These are phyloP conservation scores for Xanthorhoe spadicearia DNA, from an alignment of 2,888 invertebrate species.

Conservation along the genomic window DNA sequence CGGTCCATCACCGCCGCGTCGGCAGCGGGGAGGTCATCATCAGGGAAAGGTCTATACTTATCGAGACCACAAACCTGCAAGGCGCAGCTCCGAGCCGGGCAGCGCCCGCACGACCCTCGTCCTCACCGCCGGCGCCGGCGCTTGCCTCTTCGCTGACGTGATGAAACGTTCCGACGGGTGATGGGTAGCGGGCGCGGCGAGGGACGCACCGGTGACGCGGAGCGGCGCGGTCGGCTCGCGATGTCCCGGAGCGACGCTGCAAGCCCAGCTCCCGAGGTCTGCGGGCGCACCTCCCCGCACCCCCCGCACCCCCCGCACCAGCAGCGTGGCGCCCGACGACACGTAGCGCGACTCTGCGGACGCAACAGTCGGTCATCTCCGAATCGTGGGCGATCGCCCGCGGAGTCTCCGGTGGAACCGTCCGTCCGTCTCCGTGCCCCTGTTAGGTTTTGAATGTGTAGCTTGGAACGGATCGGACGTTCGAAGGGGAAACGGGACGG, in stretches of 20 bases:
- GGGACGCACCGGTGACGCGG: conserved; percentile 81
- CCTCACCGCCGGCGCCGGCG: conserved; percentile 82
- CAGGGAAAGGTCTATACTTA: too few species aligned
- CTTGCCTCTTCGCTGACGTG: conserved; percentile 67
- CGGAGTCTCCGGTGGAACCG: background rate
- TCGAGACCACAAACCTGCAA: conserved; percentile 82
- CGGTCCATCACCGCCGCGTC: too few species aligned
- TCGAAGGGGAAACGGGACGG: too few species aligned
- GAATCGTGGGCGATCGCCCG: background rate
- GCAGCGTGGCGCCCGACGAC: conserved; percentile 62
- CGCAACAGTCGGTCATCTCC: background rate
- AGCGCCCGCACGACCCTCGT: conserved; percentile 80
- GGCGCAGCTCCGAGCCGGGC: conserved; percentile 87
- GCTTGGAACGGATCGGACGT: too few species aligned
- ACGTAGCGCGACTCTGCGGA: conserved; percentile 64
- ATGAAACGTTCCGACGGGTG: too few species aligned
- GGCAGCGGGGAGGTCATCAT: too few species aligned
- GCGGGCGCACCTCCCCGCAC: conserved; percentile 73
- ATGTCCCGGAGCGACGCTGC: conserved; percentile 87
- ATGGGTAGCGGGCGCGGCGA: background rate
- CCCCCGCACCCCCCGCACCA: too few species aligned
- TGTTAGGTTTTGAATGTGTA: too few species aligned
- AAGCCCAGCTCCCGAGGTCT: conserved; percentile 87
- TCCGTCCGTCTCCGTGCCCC: too few species aligned
- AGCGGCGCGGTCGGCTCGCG: conserved; percentile 86